Conservation (phyloP, 2,797 vertebrate species). For the Ispidina picta region DNA sequence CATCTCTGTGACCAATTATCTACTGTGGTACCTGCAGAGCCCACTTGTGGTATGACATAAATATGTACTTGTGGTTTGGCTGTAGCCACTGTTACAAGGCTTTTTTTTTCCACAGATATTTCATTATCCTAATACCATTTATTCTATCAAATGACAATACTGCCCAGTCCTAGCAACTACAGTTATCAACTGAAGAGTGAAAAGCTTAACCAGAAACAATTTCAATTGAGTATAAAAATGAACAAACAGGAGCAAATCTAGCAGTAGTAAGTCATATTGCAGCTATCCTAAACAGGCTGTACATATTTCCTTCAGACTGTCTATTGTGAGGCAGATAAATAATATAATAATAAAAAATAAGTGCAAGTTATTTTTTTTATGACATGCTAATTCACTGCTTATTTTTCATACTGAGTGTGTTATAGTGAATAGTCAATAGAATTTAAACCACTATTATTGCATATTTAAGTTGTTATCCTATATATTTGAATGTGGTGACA, state of each 20-base stretch:
- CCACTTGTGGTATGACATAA: background rate
- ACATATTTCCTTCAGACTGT: background rate
- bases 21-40: background rate
- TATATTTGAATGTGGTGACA: slow-evolving; percentile 54
- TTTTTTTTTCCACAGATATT: background rate
- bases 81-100: background rate
- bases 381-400: slow-evolving; percentile 11
- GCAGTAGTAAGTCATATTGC: background rate
- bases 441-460: slow-evolving; percentile 53
- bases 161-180: background rate
- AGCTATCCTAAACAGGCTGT: background rate
- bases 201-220: background rate
- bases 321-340: background rate
- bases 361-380: slow-evolving; percentile 9
- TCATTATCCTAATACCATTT: background rate
- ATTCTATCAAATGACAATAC: background rate
- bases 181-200: background rate
- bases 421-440: slow-evolving; percentile 37
- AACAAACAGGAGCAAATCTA: background rate
- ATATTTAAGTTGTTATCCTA: slow-evolving; percentile 41
- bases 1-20: background rate
- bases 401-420: slow-evolving; percentile 38
- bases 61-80: background rate
- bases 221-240: background rate
- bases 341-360: background rate